A percentile compares a stretch with the other conserved stretches of the same genome.
phyloP scores from a whole-genome alignment of 2,888 invertebrate genomes.

The Orchesella flavescens region DNA sequence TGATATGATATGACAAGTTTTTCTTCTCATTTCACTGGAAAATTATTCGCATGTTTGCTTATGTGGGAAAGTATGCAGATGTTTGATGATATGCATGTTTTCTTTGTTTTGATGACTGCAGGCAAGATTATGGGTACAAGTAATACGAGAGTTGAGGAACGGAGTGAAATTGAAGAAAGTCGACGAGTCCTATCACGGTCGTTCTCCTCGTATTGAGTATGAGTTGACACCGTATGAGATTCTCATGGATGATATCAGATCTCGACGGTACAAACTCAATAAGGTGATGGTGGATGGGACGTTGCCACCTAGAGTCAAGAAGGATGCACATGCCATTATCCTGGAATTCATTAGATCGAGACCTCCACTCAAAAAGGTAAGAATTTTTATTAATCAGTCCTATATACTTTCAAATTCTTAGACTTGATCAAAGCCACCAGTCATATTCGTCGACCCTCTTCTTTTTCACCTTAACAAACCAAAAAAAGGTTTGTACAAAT shows the following conservation, averaged over 20 bases:
- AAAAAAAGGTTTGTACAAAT: too few relatives aligned
- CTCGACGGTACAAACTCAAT: slow-evolving; percentile 89
- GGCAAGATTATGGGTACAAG: slow-evolving; percentile 97
- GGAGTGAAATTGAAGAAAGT: slow-evolving; percentile 95
- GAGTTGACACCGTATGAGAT: slow-evolving; percentile 97
- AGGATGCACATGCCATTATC: slow-evolving; percentile 95
- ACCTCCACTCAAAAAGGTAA: slow-evolving; percentile 92
- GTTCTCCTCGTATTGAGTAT: slow-evolving; percentile 88
- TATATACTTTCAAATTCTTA: too few relatives aligned
- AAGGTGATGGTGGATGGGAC: slow-evolving; percentile 89
- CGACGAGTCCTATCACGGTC: slow-evolving; percentile 77
- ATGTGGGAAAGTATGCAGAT: slow-evolving; percentile 1
- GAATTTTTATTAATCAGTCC: slow-evolving; percentile 61
- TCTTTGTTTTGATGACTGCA: slow-evolving; percentile 74
- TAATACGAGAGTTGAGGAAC: slow-evolving; percentile 90
- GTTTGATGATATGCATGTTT: slow-evolving; percentile 14
- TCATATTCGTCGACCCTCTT: too few relatives aligned
- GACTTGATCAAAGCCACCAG: too few relatives aligned
- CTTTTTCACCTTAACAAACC: too few relatives aligned
- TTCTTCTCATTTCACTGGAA: slow-evolving; percentile 19
- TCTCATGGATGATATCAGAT: slow-evolving; percentile 95
- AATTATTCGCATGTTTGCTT: not conserved
- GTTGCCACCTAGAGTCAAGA: slow-evolving; percentile 85
- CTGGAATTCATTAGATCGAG: slow-evolving; percentile 96
- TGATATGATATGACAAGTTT: slow-evolving; percentile 30